phyloP scores from a whole-genome alignment of 2,888 invertebrate species.

The Lasioglossum lativentre region DNA sequence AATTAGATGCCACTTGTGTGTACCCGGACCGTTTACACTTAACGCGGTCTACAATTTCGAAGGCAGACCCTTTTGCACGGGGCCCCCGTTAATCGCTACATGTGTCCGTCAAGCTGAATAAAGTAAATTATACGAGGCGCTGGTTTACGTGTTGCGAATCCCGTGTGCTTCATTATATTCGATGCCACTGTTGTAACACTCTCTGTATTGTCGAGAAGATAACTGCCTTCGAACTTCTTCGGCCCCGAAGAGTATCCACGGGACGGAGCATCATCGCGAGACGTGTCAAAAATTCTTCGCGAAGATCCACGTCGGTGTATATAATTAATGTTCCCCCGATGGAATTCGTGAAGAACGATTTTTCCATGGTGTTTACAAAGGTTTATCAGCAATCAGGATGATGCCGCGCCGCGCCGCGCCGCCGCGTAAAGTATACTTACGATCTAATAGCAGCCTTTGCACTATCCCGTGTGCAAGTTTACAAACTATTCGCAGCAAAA shows the following conservation, averaged over 20 bases:
- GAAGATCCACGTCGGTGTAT: background rate
- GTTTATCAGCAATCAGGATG: constrained; percentile 11
- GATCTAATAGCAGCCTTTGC: background rate
- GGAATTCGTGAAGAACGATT: background rate
- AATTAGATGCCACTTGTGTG: constrained; percentile 72
- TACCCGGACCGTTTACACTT: constrained; percentile 46
- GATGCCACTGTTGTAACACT: constrained; percentile 10
- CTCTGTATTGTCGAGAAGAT: constrained; percentile 21
- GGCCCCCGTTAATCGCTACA: constrained; percentile 55
- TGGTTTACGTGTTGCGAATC: constrained; percentile 47
- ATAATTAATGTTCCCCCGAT: background rate
- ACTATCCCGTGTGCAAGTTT: background rate
- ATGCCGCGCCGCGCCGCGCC: background rate
- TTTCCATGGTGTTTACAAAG: background rate
- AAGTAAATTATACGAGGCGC: constrained; percentile 45
- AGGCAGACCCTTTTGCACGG: constrained; percentile 36
- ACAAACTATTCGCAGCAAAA: background rate
- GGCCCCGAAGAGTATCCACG: constrained; percentile 1
- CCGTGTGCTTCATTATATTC: constrained; percentile 36
- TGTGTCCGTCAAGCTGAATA: constrained; percentile 54
- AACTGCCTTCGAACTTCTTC: constrained; percentile 5
- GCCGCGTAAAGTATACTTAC: background rate
- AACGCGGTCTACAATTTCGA: constrained; percentile 65
- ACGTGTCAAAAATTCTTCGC: background rate
- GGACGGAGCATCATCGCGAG: background rate